Base-by-base conservation (phyloP, 2,797 vertebrate species). In the Sebastes jordani region DNA sequence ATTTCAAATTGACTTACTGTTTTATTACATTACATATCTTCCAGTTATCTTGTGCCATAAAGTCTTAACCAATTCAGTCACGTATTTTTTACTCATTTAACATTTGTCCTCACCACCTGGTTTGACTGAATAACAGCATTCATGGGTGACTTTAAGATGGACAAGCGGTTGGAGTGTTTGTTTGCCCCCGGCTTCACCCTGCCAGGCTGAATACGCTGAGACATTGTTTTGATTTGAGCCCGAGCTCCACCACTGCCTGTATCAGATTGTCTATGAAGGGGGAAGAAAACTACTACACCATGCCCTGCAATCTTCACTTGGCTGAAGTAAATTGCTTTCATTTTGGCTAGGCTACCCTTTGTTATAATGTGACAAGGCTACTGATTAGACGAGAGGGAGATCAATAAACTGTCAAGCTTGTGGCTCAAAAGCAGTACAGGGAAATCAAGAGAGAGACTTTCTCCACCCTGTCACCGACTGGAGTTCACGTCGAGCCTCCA, bases 291-390 rank as follows among this genome's bases (percentile, higher is more conserved):
- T 73, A 62, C 84, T 83, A 82, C 71, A 81, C 70, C 84, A 93
- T 88, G 92, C 91, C 89, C 88, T 90, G 91, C 95, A 95, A 95
- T 96, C 92, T 95, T 91, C 89, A 84, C 86, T 67, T 86, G 86
- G 91, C 92, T 91, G 91, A 89, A 94, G 93, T 95, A 96, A 96
- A 96, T 96, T 96, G 95, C 95, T 96, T 96, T 96, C 93, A 93
- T 96, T 95, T 95, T 88, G 88, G 86, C 91, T 84, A 18, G 82
- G 93, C 92, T 91, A 89, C 79, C 91, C 91, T 96, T 95, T 96
- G 95, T 96, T 95, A 93, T 95, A 94, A 94, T 95, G 95, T 96
- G 96, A 96, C 95, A 96, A 92, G 92, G 94, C 94, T 94, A 92
- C 95, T 95, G 95, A 96, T 96, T 95, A 96, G 95, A 95, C 83